Conservation (phyloP, 2,113 vertebrate genomes). For the Elgaria multicarinata region DNA sequence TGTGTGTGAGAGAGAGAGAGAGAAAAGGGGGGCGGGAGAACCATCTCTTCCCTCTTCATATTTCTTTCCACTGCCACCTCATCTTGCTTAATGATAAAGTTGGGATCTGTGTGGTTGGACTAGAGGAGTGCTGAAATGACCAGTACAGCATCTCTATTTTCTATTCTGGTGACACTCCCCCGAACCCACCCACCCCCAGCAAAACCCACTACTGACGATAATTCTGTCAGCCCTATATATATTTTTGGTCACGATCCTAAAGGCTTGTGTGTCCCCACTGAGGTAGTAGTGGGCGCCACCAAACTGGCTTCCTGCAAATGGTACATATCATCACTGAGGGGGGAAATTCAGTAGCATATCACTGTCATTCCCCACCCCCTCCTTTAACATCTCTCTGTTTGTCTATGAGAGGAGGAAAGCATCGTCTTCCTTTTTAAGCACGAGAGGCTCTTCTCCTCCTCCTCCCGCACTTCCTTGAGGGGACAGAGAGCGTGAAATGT, state of each 20-base stretch:
- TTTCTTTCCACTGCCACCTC: not conserved
- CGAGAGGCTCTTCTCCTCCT: not conserved
- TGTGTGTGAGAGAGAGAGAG: too few relatives aligned
- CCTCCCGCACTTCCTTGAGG: not conserved
- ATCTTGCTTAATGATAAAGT: not conserved
- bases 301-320: not conserved
- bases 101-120: not conserved
- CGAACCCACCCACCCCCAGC: not conserved
- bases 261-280: not conserved
- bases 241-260: not conserved
- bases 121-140: not conserved
- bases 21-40: too few relatives aligned
- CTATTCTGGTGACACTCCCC: not conserved
- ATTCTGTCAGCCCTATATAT: too few relatives aligned
- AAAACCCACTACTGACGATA: not conserved
- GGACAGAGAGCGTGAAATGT: not conserved
- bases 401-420: not conserved
- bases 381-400: not conserved
- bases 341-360: too few relatives aligned
- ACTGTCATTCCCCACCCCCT: too few relatives aligned
- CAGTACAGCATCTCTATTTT: not conserved
- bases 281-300: not conserved
- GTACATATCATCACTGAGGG: not conserved
- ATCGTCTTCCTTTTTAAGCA: not conserved
- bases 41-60: not conserved